Evolutionary conservation across 2,113 vertebrate species (phyloP), one percentile per base, ranked within the genome.

Genomic region (Amazona vittata): DNA sequence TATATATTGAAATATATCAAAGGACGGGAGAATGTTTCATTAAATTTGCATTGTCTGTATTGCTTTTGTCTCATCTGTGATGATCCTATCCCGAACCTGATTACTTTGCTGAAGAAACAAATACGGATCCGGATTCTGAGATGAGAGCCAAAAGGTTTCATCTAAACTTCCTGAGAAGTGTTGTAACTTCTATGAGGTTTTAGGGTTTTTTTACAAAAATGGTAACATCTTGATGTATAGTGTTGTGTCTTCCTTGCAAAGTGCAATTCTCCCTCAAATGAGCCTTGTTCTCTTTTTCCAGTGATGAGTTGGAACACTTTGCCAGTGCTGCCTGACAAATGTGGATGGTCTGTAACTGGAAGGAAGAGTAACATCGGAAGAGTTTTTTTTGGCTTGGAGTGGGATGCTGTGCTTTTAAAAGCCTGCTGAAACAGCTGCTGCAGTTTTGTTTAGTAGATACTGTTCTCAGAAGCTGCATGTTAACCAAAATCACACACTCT

Each of bases 31-130:
- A 18, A 16, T 7, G 22, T 50, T 77, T 53, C 21, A 4, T 33
- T n/a, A 25, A 18, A 11, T 6, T 57, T 31, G 6, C 4, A 1
- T 37, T 39, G 78, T 11, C 6, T 50, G 2, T 37, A 20, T n/a
- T 89, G n/a, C 16, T 59, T 59, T 39, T 83, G 83, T 97, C 96
- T 97, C 75, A 59, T 91, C 97, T 82, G 33, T 98, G 98, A 98
- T 98, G 98, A 98, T 92, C 73, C 83, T 98, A 98, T 98, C 97
- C 97, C 97, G 96, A 98, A 98, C 88, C 97, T 98, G 98, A 98
- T 97, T 86, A 95, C 53, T 21, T n/a, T 98, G 98, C 25, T 97
- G 98, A 97, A 94, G 97, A 97, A 49, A 10, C 5, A 29, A 3
- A 74, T 94, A 97, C 95, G 97, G 98, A 98, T 98, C 98, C 97